Percentiles rank a stretch among this genome's conserved stretches.
Conservation (phyloP, 2,888 invertebrate species). For the Trissolcus brochymenae region DNA sequence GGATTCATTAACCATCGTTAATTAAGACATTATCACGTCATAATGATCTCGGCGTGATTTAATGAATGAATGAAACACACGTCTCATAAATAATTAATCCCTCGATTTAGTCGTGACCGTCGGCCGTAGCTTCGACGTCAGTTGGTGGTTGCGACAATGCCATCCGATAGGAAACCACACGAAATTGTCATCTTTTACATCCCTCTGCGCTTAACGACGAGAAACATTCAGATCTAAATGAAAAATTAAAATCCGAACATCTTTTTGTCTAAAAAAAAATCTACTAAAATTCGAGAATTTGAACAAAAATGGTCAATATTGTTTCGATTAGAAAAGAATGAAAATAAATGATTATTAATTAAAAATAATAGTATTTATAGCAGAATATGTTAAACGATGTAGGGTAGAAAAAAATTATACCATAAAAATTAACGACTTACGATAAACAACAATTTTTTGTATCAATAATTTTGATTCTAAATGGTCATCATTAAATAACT, state of each 20-base stretch:
- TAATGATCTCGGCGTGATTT: constrained; percentile 74
- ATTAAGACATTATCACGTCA: constrained; percentile 77
- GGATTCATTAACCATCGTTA: constrained; percentile 75
- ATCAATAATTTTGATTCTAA: constrained; percentile 3
- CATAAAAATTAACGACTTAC: too few species aligned
- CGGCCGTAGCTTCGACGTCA: constrained; percentile 65
- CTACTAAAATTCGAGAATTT: not conserved
- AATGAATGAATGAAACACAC: constrained; percentile 76
- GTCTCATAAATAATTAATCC: constrained; percentile 77
- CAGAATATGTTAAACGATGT: not conserved
- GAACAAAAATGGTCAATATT: not conserved
- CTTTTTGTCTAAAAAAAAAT: too few species aligned
- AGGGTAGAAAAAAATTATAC: not conserved
- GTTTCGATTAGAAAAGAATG: not conserved
- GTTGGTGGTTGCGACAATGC: constrained; percentile 55
- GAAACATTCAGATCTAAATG: constrained; percentile 1
- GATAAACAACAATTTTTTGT: not conserved
- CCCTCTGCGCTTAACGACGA: constrained; percentile 21
- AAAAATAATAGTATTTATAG: too few species aligned
- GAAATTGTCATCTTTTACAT: constrained; percentile 57
- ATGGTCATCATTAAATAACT: constrained; percentile 3
- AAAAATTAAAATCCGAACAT: too few species aligned
- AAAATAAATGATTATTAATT: too few species aligned
- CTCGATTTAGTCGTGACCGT: constrained; percentile 71
- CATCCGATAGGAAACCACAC: constrained; percentile 49